Evolutionary conservation across 2,888 invertebrate species (phyloP), one percentile per base, ranked within the genome.

Genomic region (Electrophaes corylata): DNA sequence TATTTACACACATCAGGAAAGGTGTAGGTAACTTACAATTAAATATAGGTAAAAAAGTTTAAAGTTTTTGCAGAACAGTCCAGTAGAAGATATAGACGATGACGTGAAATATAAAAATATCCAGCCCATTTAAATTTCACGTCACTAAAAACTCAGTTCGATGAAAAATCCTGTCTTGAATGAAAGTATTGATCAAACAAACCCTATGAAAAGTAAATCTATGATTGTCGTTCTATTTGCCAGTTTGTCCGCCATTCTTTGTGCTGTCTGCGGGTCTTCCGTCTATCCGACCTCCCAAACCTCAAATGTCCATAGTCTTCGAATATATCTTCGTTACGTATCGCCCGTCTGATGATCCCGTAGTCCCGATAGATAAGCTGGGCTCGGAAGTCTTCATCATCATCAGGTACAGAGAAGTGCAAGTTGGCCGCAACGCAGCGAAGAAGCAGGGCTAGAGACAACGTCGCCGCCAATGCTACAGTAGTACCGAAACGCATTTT

Each of bases 221-320:
- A 14, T 40, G 29, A 48, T 26, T 43, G 19, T 45, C 48, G 20
- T 50, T 48, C 35, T 66, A 72, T 64, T 60, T 66, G 64, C 65
- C 74, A 18, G 60, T 57, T 65, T 70, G 56, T 59, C 44, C 50
- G 61, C 59, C 49, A 64, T 54, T 64, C 63, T 65, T 59, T 63
- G 57, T 67, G 57, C 47, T 3, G 14, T 8, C 53, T 39, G 3
- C 12, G 37, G 16, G 31, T 50, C 20, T 33, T 45, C 39, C 26
- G 29, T 16, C n/a, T n/a, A 52, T 91, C 92, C 54, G 93, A 93
- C 61, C 95, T 91, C 10, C 96, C 96, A 71, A 95, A 96, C 61
- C 96, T 85, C 87, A 95, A 91, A 71, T 95, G 95, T 1, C 96
- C 96, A 69, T 96, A 96, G 75, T 96, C 96, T 66, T 96, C 95